Conservation (phyloP, 2,797 vertebrate genomes). For the Sebastes matsubarae region DNA sequence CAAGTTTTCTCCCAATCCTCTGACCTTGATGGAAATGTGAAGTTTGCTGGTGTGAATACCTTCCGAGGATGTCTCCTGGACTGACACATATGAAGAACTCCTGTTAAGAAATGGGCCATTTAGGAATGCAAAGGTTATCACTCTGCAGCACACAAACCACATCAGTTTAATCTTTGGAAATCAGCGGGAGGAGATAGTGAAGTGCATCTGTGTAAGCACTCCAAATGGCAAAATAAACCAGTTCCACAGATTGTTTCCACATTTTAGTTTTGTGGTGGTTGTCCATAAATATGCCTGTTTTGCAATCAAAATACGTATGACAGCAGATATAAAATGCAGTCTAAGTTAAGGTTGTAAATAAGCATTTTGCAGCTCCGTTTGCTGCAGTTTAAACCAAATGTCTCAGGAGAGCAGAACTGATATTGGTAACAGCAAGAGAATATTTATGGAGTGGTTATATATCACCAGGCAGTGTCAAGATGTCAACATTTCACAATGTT, state of each 20-base stretch:
- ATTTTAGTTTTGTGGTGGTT: background rate
- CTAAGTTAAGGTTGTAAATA: slow-evolving; percentile 22
- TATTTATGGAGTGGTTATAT: background rate
- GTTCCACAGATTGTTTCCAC: slow-evolving; percentile 23
- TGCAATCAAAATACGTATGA: slow-evolving; percentile 11
- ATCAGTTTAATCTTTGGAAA: background rate
- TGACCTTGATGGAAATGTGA: slow-evolving; percentile 45
- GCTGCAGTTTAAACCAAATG: background rate
- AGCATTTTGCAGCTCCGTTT: background rate
- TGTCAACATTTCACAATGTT: background rate
- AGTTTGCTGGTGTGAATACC: background rate
- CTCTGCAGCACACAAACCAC: background rate
- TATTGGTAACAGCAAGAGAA: background rate
- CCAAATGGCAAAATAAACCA: slow-evolving; percentile 14
- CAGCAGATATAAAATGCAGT: slow-evolving; percentile 30
- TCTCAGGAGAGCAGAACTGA: slow-evolving; percentile 2
- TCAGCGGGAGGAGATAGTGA: slow-evolving; percentile 7
- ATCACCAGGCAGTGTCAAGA: background rate
- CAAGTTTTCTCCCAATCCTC: background rate
- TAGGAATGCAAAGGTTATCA: slow-evolving; percentile 1
- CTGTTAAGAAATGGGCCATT: background rate
- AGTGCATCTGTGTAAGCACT: background rate
- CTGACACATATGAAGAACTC: background rate
- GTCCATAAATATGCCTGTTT: slow-evolving; percentile 13
- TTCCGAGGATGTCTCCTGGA: background rate